Evolutionary conservation across 2,797 vertebrate species (phyloP).

Genomic region (Squalus acanthias): DNA sequence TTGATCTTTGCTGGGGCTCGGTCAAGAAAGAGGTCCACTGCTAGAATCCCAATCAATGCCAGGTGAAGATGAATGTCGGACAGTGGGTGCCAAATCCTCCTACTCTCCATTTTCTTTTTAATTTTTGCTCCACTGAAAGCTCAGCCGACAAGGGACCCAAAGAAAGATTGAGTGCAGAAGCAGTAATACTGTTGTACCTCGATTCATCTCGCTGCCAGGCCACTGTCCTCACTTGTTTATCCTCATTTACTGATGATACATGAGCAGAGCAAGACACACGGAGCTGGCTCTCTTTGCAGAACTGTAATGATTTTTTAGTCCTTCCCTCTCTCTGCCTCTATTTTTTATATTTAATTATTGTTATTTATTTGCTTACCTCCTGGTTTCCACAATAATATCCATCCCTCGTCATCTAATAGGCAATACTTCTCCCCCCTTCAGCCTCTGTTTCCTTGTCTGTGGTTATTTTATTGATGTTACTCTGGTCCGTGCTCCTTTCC

Average conservation of each 20-base stretch:
- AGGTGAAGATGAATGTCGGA: neutral
- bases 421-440: neutral
- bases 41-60: neutral
- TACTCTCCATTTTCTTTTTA: neutral
- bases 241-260: neutral
- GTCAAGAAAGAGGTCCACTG: neutral
- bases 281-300: neutral
- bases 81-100: too few species aligned
- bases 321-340: neutral
- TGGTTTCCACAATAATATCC: neutral
- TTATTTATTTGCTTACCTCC: slow-evolving; percentile 26
- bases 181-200: neutral
- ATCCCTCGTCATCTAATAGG: neutral
- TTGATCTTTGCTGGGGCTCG: neutral
- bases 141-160: neutral
- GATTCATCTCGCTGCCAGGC: neutral
- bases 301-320: neutral
- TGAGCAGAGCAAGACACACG: neutral
- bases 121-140: neutral
- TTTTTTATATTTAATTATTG: neutral
- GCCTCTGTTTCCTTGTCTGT: neutral
- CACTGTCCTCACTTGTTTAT: neutral
- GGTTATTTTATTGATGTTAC: neutral
- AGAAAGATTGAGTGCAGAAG: neutral
- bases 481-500: neutral